Percentiles rank a stretch among this genome's conserved stretches.
phyloP scores from a whole-genome alignment of 2,888 invertebrate species.

The Caenorhabditis sp. region DNA sequence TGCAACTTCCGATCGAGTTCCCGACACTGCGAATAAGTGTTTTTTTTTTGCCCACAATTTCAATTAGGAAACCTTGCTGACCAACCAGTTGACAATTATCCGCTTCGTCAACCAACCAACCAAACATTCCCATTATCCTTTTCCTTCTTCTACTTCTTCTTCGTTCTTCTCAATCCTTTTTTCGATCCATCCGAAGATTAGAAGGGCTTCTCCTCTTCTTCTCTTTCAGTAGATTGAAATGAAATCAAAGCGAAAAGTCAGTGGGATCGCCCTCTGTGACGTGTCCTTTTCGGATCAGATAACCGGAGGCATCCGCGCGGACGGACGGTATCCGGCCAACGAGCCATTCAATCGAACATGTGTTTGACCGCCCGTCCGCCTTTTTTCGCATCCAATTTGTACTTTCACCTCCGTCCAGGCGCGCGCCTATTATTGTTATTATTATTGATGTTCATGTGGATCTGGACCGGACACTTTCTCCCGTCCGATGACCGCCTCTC shows the following conservation, averaged over 20 bases:
- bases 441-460: slow-evolving; percentile 19
- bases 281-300: slow-evolving; percentile 46
- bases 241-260: slow-evolving; percentile 24
- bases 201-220: slow-evolving; percentile 10
- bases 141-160: background rate
- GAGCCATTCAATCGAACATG: slow-evolving; percentile 28
- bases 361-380: slow-evolving; percentile 27
- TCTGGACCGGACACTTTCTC: slow-evolving; percentile 5
- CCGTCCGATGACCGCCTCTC: slow-evolving; percentile 5
- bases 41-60: slow-evolving; percentile 1
- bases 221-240: background rate
- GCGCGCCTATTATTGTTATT: slow-evolving; percentile 32
- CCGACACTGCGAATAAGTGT: background rate
- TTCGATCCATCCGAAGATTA: slow-evolving; percentile 38
- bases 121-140: background rate
- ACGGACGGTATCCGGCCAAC: slow-evolving; percentile 22
- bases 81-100: slow-evolving; percentile 40
- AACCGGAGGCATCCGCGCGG: slow-evolving; percentile 6
- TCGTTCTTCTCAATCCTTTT: slow-evolving; percentile 4
- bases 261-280: slow-evolving; percentile 1
- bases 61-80: slow-evolving; percentile 17
- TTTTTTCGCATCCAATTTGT: slow-evolving; percentile 45
- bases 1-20: slow-evolving; percentile 31
- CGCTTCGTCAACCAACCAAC: slow-evolving; percentile 27
- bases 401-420: slow-evolving; percentile 37